These are phyloP conservation scores for Platorchestia sp. DNA, from an alignment of 1,140 invertebrate genomes.

Conservation along the genomic window DNA sequence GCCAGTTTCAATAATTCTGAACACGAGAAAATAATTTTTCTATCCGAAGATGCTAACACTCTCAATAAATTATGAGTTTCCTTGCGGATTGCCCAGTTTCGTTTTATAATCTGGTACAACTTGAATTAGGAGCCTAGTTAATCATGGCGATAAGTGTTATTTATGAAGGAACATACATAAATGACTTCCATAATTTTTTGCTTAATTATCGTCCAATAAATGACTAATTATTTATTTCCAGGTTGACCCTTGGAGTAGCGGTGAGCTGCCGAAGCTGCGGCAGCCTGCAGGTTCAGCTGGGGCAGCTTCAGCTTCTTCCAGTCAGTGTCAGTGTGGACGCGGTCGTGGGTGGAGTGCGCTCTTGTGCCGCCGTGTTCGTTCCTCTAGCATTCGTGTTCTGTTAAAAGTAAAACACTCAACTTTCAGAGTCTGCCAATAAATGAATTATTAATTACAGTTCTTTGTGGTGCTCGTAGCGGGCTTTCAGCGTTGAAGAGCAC, in stretches of 20 bases:
- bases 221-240: neutral
- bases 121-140: too few relatives aligned
- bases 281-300: slow-evolving; percentile 16
- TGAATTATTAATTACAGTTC: neutral
- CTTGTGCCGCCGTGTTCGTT: slow-evolving; percentile 15
- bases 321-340: slow-evolving; percentile 44
- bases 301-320: neutral
- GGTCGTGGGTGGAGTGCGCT: neutral
- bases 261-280: slow-evolving; percentile 19
- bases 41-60: too few relatives aligned
- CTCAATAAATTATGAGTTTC: too few relatives aligned
- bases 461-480: neutral
- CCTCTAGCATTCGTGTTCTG: slow-evolving; percentile 30
- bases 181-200: neutral
- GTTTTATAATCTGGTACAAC: too few relatives aligned
- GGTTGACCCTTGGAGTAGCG: slow-evolving; percentile 17
- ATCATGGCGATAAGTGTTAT: too few relatives aligned
- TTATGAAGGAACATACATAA: too few relatives aligned
- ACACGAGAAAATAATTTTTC: too few relatives aligned
- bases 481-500: neutral
- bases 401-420: slow-evolving; percentile 5
- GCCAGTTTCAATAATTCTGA: too few relatives aligned
- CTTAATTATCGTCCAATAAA: neutral
- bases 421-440: neutral
- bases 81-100: too few relatives aligned